Evolutionary conservation across 2,888 invertebrate genomes (phyloP).

Genomic region (Dasypogon diadema): DNA sequence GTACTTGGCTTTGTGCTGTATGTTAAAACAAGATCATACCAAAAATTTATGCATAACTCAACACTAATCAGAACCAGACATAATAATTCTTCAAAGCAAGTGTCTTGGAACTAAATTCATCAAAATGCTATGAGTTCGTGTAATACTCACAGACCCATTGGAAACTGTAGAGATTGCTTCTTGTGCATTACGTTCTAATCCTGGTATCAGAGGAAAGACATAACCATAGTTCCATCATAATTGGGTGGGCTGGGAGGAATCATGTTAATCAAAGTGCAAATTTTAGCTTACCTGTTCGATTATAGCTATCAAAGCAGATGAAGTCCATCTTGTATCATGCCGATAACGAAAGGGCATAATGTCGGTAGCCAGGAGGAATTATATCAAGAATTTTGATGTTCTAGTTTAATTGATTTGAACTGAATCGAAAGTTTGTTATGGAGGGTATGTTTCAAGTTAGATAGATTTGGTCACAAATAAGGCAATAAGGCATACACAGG

Average conservation of each 20-base stretch:
- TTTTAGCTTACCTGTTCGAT: conserved; percentile 47
- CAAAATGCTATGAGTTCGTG: conserved; percentile 27
- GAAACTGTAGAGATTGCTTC: not conserved
- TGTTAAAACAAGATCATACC: too few relatives aligned
- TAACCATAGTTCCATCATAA: not conserved
- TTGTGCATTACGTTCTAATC: conserved; percentile 7
- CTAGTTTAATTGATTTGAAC: conserved; percentile 17
- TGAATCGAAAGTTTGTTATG: conserved; percentile 12
- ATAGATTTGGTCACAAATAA: not conserved
- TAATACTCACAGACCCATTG: not conserved
- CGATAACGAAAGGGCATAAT: conserved; percentile 6
- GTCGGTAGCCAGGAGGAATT: conserved; percentile 31
- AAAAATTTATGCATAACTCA: too few relatives aligned
- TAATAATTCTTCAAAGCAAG: too few relatives aligned
- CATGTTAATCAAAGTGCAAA: conserved; percentile 54
- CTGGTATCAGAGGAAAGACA: conserved; percentile 14
- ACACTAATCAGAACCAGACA: too few relatives aligned
- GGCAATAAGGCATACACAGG: not conserved
- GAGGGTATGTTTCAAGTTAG: not conserved
- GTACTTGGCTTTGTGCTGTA: too few relatives aligned
- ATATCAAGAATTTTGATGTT: conserved; percentile 9
- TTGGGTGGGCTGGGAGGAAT: not conserved
- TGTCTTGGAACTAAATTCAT: not conserved
- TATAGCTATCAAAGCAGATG: conserved; percentile 31
- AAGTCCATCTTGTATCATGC: conserved; percentile 17